Conservation (phyloP, 2,113 vertebrate species). For the Petaurus breviceps region DNA sequence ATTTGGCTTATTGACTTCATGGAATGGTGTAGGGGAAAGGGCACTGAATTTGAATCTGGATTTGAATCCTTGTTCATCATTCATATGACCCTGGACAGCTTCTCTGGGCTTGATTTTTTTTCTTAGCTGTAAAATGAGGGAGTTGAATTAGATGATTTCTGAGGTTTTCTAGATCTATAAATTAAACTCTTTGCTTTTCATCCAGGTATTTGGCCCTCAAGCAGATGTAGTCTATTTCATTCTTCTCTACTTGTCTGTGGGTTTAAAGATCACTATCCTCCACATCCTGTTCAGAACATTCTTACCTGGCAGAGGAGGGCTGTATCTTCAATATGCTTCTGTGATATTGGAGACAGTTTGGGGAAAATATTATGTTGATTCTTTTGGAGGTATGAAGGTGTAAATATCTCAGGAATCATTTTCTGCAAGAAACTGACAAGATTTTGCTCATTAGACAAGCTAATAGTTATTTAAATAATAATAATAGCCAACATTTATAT, state of each 20-base stretch:
- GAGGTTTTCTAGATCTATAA: background rate
- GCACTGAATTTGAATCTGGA: background rate
- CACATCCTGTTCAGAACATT: too few species aligned
- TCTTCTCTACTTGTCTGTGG: background rate
- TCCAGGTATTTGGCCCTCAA: background rate
- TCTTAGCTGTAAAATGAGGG: background rate
- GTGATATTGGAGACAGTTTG: too few species aligned
- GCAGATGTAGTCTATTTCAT: background rate
- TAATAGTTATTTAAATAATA: constrained; percentile 75
- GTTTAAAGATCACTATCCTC: background rate
- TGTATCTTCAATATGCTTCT: too few species aligned
- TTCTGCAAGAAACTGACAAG: constrained; percentile 76
- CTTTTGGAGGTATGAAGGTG: background rate
- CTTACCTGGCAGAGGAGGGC: too few species aligned
- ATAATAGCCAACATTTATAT: background rate
- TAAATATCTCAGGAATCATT: background rate
- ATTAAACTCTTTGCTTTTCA: background rate
- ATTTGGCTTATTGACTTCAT: background rate
- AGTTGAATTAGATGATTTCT: background rate
- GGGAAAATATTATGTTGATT: background rate
- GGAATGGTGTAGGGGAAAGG: background rate
- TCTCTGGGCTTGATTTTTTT: background rate
- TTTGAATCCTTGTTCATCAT: background rate
- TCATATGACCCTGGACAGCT: background rate
- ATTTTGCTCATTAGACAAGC: constrained; percentile 75